These are phyloP conservation scores for Danio jaintianensis DNA, from an alignment of 2,797 vertebrate genomes.

Conservation along the genomic window DNA sequence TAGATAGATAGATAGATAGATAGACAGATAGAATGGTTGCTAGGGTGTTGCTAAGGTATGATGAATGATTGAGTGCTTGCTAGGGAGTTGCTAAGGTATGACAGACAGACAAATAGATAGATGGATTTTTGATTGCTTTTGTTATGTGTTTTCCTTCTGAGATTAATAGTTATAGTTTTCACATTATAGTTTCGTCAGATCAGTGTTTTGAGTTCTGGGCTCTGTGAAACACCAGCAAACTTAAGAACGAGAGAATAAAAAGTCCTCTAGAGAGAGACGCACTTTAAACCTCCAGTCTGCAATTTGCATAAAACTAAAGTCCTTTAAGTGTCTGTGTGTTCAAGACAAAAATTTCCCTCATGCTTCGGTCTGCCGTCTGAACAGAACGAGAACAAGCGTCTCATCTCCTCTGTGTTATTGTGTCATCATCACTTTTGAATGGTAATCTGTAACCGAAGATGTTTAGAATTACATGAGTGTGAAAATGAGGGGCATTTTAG, in stretches of 20 bases:
- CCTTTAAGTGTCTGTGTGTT: neutral
- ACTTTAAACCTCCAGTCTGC: neutral
- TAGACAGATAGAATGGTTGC: no score
- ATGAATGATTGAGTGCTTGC: no score
- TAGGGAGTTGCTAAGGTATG: no score
- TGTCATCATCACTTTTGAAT: neutral
- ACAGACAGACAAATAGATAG: no score
- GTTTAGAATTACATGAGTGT: neutral
- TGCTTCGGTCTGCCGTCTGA: neutral
- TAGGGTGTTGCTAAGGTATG: no score
- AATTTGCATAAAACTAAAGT: constrained; percentile 6
- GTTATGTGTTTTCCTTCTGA: no score
- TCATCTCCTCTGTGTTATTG: neutral
- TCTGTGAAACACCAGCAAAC: neutral
- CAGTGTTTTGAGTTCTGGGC: neutral
- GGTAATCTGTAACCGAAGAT: neutral
- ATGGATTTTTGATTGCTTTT: no score
- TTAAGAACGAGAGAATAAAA: neutral
- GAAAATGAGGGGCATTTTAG: neutral
- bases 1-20: no score
- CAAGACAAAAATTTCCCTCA: neutral
- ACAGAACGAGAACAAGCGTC: neutral
- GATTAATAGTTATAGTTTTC: no score
- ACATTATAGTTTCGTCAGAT: neutral
- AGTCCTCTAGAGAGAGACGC: neutral